Base-by-base conservation (phyloP, 2,113 vertebrate species). In the Peucedramus taeniatus region DNA sequence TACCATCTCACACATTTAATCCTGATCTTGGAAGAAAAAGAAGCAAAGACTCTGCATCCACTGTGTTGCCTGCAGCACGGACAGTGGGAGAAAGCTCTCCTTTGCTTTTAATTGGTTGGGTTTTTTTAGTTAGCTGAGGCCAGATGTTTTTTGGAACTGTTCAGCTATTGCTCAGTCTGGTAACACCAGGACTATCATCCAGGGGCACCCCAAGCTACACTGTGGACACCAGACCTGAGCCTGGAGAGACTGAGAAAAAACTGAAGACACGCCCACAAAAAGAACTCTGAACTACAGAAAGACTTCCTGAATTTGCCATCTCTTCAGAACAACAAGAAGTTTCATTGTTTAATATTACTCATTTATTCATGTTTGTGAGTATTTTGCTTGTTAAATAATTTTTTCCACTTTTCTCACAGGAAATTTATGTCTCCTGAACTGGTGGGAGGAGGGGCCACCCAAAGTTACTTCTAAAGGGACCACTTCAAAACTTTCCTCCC, bases 201-300 rank as follows among this genome's bases (percentile, higher is more conserved):
- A n/a, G 28, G 42, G 31, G 5, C 24, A 22, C 6, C 33, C n/a
- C 56, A 59, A 35, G 56, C n/a, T 35, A 35, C 42, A 5, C 33
- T 13, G 53, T 0, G 1, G 24, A 57, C 53, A 13, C 8, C 14
- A 6, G 17, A 28, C 40, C 51, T 1, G 2, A 23, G 8, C 20
- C 27, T 0, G 0, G 45, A 33, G 30, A 64, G 11, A 28, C 47
- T 10, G 37, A n/a, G 30, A 7, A 28, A 13, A 44, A 44, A 17
- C 19, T 6, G 9, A 10, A 51, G 37, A 15, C 26, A 44, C 31
- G 53, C 9, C 24, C 60, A 35, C 49, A 35, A 9, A 79, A 35
- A 44, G 9, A 31, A 44, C 49, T 28, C 42, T 26, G 19, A 64
- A 8, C 30, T 77, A 21, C 37, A 51, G 35, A 28, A n/a, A 42